Evolutionary conservation across 2,888 invertebrate species (phyloP).

Genomic region (Pammene aurita): DNA sequence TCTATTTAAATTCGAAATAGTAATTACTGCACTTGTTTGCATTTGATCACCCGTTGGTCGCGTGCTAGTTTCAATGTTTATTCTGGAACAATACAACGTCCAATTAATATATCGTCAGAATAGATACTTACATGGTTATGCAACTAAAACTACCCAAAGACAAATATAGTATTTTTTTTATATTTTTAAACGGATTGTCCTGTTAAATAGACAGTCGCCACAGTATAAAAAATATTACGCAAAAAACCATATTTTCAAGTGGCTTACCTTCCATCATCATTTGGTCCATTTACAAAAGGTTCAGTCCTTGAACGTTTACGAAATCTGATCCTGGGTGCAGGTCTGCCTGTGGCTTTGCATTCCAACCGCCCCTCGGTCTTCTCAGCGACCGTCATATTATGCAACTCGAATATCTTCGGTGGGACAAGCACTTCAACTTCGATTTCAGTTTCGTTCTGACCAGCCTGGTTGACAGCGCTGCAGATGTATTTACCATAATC

Average conservation of each 20-base stretch:
- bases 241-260: not conserved
- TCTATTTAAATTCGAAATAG: slow-evolving; percentile 85
- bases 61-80: slow-evolving; percentile 83
- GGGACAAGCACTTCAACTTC: slow-evolving; percentile 89
- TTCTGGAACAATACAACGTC: slow-evolving; percentile 65
- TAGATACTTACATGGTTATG: not conserved
- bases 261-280: slow-evolving; percentile 83
- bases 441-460: slow-evolving; percentile 86
- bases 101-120: not conserved
- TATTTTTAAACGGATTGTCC: too few relatives aligned
- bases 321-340: slow-evolving; percentile 91
- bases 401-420: slow-evolving; percentile 90
- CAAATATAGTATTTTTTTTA: too few relatives aligned
- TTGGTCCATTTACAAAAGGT: slow-evolving; percentile 85
- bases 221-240: too few relatives aligned
- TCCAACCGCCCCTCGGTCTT: slow-evolving; percentile 85
- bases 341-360: slow-evolving; percentile 91
- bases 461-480: slow-evolving; percentile 91
- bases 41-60: slow-evolving; percentile 76
- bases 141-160: not conserved
- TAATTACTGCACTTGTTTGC: slow-evolving; percentile 85
- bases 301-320: slow-evolving; percentile 87
- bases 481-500: slow-evolving; percentile 93
- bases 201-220: too few relatives aligned
- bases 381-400: slow-evolving; percentile 87